Evolutionary conservation across 2,113 vertebrate species (phyloP).

Genomic region (Grammomys surdaster): DNA sequence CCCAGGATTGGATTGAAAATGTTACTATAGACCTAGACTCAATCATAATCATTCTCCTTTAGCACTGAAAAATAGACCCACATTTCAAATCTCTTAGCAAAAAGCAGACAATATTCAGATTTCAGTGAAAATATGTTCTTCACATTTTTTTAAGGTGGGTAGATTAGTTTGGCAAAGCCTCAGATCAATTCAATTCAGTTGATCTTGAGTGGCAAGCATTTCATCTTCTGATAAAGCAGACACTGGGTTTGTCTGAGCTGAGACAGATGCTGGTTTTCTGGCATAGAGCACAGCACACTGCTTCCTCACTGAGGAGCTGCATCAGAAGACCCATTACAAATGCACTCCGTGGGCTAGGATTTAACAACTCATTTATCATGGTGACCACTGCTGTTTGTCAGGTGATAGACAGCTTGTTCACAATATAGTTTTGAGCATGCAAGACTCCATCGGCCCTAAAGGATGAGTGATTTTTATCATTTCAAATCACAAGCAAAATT

Average conservation of each 20-base stretch:
- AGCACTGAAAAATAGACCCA: conserved; percentile 53
- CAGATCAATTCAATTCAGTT: conserved; percentile 10
- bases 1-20: conserved; percentile 36
- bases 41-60: conserved; percentile 41
- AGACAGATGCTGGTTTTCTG: not conserved
- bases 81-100: conserved; percentile 61
- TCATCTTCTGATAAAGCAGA: conserved; percentile 41
- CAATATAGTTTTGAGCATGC: conserved; percentile 19
- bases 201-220: not conserved
- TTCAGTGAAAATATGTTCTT: conserved; percentile 48
- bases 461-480: conserved; percentile 44
- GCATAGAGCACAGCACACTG: not conserved
- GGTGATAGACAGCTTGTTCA: conserved; percentile 61
- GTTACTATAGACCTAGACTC: conserved; percentile 33
- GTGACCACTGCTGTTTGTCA: conserved; percentile 63
- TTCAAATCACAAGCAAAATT: conserved; percentile 64
- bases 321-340: conserved; percentile 58
- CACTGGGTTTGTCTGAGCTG: not conserved
- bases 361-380: conserved; percentile 64
- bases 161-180: conserved; percentile 57
- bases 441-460: conserved; percentile 21
- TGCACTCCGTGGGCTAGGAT: conserved; percentile 61
- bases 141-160: conserved; percentile 20
- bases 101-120: conserved; percentile 61
- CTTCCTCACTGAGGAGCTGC: conserved; percentile 7